Evolutionary conservation across 2,113 vertebrate species (phyloP).

Genomic region (Entelurus aequoreus): DNA sequence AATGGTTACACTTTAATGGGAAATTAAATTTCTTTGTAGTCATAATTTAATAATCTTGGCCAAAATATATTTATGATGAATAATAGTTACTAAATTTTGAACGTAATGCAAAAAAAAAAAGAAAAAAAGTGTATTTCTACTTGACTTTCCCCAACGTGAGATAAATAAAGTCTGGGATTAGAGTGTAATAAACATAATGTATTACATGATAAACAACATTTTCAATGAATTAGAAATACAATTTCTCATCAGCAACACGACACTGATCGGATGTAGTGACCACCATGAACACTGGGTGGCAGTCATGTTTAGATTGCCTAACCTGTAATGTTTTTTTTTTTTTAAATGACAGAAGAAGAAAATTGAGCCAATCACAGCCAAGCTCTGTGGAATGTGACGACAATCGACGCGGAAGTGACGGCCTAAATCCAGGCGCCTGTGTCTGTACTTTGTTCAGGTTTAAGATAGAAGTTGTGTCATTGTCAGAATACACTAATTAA

Average conservation of each 20-base stretch:
- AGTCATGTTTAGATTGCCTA: neutral
- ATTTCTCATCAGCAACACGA: neutral
- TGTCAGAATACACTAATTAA: neutral
- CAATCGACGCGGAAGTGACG: slow-evolving; percentile 11
- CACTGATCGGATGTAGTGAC: neutral
- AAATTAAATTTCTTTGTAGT: too few relatives aligned
- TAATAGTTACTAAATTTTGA: neutral
- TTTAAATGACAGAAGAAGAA: slow-evolving; percentile 22
- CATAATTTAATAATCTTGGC: too few relatives aligned
- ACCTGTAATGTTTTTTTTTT: neutral
- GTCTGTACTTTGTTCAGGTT: slow-evolving; percentile 14
- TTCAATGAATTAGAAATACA: neutral
- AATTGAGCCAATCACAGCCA: slow-evolving; percentile 38
- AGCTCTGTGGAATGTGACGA: neutral
- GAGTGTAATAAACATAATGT: too few relatives aligned
- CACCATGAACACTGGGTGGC: slow-evolving; percentile 8
- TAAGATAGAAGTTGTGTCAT: too few relatives aligned
- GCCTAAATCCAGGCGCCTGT: neutral
- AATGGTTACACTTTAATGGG: too few relatives aligned
- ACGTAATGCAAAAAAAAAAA: too few relatives aligned
- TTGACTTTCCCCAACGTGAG: too few relatives aligned
- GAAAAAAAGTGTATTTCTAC: too few relatives aligned
- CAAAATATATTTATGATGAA: too few relatives aligned
- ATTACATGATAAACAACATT: too few relatives aligned
- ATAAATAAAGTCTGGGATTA: too few relatives aligned